Percentiles rank a stretch among this genome's conserved stretches.
These are phyloP conservation scores for Trimorus sp. DNA, from an alignment of 2,888 invertebrate species.

Conservation along the genomic window DNA sequence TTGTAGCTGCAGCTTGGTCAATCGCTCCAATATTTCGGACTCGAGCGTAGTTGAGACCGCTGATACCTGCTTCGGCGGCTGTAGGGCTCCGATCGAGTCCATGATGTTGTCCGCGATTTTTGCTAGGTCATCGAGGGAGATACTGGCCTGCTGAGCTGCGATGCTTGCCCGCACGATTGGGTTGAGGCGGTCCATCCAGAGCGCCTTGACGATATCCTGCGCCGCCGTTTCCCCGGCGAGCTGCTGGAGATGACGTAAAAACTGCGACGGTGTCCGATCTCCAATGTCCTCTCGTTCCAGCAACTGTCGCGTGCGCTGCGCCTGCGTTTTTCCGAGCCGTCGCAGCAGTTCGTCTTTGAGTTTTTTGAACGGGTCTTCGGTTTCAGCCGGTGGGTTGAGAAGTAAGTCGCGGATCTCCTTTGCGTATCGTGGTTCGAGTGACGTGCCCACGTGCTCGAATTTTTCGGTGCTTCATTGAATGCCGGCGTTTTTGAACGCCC, in stretches of 20 bases:
- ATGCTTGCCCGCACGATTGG: conserved; percentile 24
- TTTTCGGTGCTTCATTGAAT: conserved; percentile 25
- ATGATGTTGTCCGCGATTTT: conserved; percentile 1
- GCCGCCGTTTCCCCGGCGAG: conserved; percentile 24
- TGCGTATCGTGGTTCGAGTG: background rate
- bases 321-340: conserved; percentile 17
- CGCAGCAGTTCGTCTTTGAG: conserved; percentile 1
- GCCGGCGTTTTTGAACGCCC: conserved; percentile 3
- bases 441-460: conserved; percentile 10
- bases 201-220: background rate
- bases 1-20: background rate
- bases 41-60: background rate
- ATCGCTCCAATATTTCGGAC: background rate
- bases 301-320: background rate
- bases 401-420: conserved; percentile 14
- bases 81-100: no score
- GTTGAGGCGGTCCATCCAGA: conserved; percentile 17
- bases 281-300: conserved; percentile 37
- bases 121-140: conserved; percentile 6
- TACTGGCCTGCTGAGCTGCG: conserved; percentile 4
- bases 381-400: background rate
- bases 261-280: conserved; percentile 37
- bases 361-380: background rate
- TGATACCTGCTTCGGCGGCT: background rate
- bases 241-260: conserved; percentile 18